Evolutionary conservation across 2,113 vertebrate species (phyloP), one percentile per base, ranked within the genome.

Genomic region (Nothobranchius kuhntae): DNA sequence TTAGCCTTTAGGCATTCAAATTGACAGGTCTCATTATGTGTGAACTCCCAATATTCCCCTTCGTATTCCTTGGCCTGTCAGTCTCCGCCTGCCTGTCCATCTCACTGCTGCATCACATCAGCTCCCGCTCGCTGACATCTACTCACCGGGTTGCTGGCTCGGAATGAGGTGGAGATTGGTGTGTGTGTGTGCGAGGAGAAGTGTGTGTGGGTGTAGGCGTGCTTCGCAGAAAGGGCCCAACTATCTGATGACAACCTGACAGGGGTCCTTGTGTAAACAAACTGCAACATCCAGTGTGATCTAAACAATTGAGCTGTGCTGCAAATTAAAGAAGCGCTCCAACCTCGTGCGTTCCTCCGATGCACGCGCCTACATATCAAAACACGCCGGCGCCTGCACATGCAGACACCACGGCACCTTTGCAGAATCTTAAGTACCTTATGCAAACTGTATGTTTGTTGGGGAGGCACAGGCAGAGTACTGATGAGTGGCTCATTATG

Each of bases 401-500:
- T 55, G 50, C 21, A 45, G 26, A 65, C 60, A 71, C 12, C 75
- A 84, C 82, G 86, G 86, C 90, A 94, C 94, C 91, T 79, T 83
- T 55, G 69, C 91, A 91, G 94, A 95, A 93, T 95, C 93, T 93
- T 94, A 95, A 94, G 92, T 93, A 92, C 94, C 94, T 94, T 94
- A 92, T 92, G 93, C 93, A 95, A 96, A 94, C 93, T 92, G 94
- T 93, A 94, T 95, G 91, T 95, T 93, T 94, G 93, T 94, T 89
- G 92, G 89, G 80, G 91, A 94, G 92, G 90, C 92, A 88, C 91
- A 92, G 93, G 91, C 91, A 92, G 93, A 84, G 91, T 92, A 53
- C 92, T 95, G 95, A 95, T 93, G 95, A 95, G 95, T 93, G 92
- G 94, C 96, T 97, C 96, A 97, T 98, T 98, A 98, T 94, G 94